Conservation (phyloP, 2,888 invertebrate genomes). For the Parapristionchus giblindavisi region DNA sequence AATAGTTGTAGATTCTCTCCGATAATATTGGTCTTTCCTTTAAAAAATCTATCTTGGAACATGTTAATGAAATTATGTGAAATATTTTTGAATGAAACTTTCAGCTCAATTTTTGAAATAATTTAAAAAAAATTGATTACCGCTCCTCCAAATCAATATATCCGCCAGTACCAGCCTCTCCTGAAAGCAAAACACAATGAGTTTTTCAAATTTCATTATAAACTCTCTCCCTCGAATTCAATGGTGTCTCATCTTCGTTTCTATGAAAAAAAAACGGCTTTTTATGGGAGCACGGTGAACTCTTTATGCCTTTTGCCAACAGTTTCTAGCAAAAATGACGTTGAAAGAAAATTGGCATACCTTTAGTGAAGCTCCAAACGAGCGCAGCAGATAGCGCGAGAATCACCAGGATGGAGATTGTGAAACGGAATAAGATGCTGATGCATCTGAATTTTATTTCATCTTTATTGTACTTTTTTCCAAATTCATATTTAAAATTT, state of each 20-base stretch:
- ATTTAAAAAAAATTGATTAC: too few species aligned
- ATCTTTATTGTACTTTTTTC: too few species aligned
- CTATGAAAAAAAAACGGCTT: neutral
- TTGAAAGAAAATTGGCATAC: neutral
- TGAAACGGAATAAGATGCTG: conserved; percentile 3
- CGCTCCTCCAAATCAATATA: too few species aligned
- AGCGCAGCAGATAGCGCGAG: conserved; percentile 16
- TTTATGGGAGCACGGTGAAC: neutral
- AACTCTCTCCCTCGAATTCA: neutral
- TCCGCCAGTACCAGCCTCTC: too few species aligned
- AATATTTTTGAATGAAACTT: neutral
- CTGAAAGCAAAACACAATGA: too few species aligned
- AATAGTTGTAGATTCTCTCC: too few species aligned
- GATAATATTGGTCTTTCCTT: too few species aligned
- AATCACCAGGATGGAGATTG: conserved; percentile 7
- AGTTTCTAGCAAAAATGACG: neutral
- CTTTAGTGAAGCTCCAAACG: conserved; percentile 8
- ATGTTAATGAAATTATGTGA: too few species aligned
- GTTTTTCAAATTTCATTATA: too few species aligned
- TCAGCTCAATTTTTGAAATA: neutral
- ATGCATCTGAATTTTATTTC: conserved; percentile 22
- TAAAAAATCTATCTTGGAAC: too few species aligned
- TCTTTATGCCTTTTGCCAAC: neutral
- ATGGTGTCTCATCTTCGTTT: neutral
- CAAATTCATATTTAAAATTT: too few species aligned